These are phyloP conservation scores for Metopolophium dirhodum DNA, from an alignment of 1,140 invertebrate genomes.

Conservation along the genomic window DNA sequence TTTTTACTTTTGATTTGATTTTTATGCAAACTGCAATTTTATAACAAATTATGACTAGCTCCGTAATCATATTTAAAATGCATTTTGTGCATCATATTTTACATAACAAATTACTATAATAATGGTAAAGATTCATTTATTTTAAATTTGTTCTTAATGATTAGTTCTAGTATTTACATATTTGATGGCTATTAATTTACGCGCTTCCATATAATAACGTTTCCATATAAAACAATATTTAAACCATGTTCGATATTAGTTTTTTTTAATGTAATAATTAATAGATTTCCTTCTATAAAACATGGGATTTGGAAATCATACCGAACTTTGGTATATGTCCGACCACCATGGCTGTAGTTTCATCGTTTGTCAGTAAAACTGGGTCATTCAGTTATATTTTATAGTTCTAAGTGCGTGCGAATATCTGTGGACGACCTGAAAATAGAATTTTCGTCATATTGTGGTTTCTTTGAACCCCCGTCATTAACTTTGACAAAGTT, in stretches of 20 bases:
- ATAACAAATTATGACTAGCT: not conserved
- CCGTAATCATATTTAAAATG: not conserved
- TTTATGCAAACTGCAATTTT: not conserved
- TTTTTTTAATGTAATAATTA: not conserved
- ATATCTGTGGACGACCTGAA: not conserved
- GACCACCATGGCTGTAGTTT: not conserved
- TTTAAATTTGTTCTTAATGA: not conserved
- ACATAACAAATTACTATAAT: not conserved
- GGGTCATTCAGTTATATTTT: not conserved
- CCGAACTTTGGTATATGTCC: not conserved
- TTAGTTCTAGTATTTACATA: not conserved
- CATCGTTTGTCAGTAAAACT: not conserved
- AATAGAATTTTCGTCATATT: not conserved
- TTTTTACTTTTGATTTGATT: not conserved
- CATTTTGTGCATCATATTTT: too few relatives aligned
- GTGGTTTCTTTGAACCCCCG: not conserved
- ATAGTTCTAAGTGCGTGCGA: not conserved
- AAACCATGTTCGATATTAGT: not conserved
- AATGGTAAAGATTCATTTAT: not conserved
- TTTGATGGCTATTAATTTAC: not conserved
- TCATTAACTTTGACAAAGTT: not conserved
- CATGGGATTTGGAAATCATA: not conserved
- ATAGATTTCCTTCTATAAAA: not conserved
- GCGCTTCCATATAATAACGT: fast-evolving
- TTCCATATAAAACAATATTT: not conserved